phyloP scores from a whole-genome alignment of 2,888 invertebrate genomes.

The Xestia sexstrigata region DNA sequence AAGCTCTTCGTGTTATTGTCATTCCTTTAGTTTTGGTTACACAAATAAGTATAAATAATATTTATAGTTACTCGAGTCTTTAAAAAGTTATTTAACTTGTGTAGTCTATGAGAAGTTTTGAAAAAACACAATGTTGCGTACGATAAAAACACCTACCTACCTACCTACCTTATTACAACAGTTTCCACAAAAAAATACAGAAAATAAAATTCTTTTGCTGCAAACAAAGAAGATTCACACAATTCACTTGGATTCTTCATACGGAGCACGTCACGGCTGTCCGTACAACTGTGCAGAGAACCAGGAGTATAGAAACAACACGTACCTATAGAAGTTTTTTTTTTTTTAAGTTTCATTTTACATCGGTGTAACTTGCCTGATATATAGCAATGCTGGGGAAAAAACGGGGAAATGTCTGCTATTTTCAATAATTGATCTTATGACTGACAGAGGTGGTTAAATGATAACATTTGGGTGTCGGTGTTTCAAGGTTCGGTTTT shows the following conservation, averaged over 20 bases:
- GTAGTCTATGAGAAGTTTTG: background rate
- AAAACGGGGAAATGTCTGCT: background rate
- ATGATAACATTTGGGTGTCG: too few species aligned
- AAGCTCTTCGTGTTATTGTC: too few species aligned
- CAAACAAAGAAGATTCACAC: slow-evolving; percentile 27
- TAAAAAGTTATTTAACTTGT: background rate
- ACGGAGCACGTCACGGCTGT: slow-evolving; percentile 42
- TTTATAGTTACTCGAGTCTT: background rate
- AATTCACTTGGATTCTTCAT: slow-evolving; percentile 26
- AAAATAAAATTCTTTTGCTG: slow-evolving; percentile 10
- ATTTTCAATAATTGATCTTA: background rate
- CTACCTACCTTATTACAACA: background rate
- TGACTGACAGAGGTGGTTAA: background rate
- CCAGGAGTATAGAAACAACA: slow-evolving; percentile 13
- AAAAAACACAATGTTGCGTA: background rate
- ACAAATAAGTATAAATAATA: background rate
- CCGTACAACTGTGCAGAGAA: slow-evolving; percentile 17
- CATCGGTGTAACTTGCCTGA: background rate
- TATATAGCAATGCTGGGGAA: background rate
- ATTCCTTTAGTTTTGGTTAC: background rate
- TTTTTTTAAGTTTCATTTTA: background rate
- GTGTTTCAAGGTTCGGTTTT: too few species aligned
- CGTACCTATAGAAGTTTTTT: too few species aligned
- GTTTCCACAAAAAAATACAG: slow-evolving; percentile 9
- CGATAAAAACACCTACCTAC: background rate